Percentiles rank a stretch among this genome's conserved stretches.
These are phyloP conservation scores for Dissostichus mawsoni DNA, from an alignment of 2,113 vertebrate species.

Conservation along the genomic window DNA sequence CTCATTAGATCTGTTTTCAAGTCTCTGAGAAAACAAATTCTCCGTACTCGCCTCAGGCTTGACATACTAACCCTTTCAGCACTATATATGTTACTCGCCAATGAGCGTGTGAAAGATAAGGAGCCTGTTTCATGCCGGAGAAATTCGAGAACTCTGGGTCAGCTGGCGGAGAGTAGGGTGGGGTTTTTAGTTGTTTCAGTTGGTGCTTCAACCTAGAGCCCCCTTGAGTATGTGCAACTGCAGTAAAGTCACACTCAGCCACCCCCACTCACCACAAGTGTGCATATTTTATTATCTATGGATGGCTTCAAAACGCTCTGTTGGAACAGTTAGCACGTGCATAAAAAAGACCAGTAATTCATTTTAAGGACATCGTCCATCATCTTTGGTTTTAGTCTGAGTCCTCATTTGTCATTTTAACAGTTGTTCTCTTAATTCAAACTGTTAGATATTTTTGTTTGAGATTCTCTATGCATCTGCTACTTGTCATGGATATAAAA, in stretches of 20 bases:
- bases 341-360: constrained; percentile 27
- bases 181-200: constrained; percentile 33
- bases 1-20: constrained; percentile 60
- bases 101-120: constrained; percentile 11
- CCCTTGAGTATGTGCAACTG: background rate
- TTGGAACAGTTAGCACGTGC: constrained; percentile 30
- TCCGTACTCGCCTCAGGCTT: background rate
- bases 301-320: constrained; percentile 14
- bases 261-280: constrained; percentile 11
- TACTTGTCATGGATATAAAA: background rate
- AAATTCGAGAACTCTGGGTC: constrained; percentile 15
- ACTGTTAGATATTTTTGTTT: background rate
- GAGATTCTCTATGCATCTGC: background rate
- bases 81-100: constrained; percentile 7
- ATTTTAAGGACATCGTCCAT: constrained; percentile 44
- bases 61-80: constrained; percentile 18
- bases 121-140: background rate
- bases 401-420: constrained; percentile 9
- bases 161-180: background rate
- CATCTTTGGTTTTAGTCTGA: constrained; percentile 12
- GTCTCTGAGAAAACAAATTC: constrained; percentile 38
- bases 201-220: constrained; percentile 4
- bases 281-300: constrained; percentile 37
- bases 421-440: constrained; percentile 1
- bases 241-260: background rate